Evolutionary conservation across 2,113 vertebrate species (phyloP).

Genomic region (Odocoileus virginianus): DNA sequence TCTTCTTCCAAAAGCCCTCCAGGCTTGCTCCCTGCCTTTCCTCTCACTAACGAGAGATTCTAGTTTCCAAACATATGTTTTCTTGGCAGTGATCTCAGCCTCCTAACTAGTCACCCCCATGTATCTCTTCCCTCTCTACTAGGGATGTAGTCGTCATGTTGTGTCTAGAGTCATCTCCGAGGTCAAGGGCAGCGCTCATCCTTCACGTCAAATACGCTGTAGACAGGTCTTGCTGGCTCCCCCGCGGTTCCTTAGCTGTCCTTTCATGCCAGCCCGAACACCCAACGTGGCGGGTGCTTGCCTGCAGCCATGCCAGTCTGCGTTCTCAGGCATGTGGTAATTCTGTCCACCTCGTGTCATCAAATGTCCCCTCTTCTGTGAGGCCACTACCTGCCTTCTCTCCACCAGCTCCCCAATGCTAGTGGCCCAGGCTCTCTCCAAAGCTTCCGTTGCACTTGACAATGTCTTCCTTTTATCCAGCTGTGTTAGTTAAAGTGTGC

Average conservation of each 20-base stretch:
- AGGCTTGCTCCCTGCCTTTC: not conserved
- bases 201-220: not conserved
- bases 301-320: not conserved
- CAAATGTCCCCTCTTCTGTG: not conserved
- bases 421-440: not conserved
- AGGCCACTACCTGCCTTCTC: not conserved
- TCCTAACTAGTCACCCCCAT: not conserved
- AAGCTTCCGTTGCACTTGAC: not conserved
- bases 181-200: not conserved
- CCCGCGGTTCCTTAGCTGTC: not conserved
- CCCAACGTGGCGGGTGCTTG: accelerated
- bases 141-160: not conserved
- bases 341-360: not conserved
- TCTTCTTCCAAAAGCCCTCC: not conserved
- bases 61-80: not conserved
- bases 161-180: not conserved
- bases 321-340: not conserved
- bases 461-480: not conserved
- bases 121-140: not conserved
- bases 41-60: not conserved
- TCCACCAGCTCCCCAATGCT: not conserved
- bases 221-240: too few species aligned
- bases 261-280: not conserved
- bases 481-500: not conserved
- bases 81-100: not conserved